phyloP scores from a whole-genome alignment of 2,888 invertebrate species.

The Pterostichus madidus region DNA sequence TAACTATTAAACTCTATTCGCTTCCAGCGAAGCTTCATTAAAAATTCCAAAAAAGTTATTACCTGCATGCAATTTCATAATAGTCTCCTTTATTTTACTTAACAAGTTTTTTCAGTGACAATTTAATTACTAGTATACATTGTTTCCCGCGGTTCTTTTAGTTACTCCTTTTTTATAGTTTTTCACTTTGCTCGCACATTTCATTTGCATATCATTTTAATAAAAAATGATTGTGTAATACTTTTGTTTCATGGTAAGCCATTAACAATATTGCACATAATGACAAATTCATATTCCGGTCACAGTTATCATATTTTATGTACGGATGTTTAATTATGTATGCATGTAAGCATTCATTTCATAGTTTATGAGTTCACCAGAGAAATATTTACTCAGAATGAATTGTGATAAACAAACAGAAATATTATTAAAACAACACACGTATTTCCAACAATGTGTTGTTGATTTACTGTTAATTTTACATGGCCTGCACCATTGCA shows the following conservation, averaged over 20 bases:
- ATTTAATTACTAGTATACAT: slow-evolving; percentile 49
- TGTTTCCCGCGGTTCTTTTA: slow-evolving; percentile 34
- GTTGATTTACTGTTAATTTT: slow-evolving; percentile 16
- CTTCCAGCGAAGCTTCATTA: slow-evolving; percentile 29
- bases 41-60: slow-evolving; percentile 43
- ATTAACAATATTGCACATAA: not conserved
- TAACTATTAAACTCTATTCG: not conserved
- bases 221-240: not conserved
- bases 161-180: slow-evolving; percentile 13
- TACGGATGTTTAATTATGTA: slow-evolving; percentile 7
- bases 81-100: slow-evolving; percentile 32
- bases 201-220: slow-evolving; percentile 17
- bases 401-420: slow-evolving; percentile 28
- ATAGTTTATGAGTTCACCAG: slow-evolving; percentile 4
- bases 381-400: slow-evolving; percentile 35
- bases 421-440: slow-evolving; percentile 34
- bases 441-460: not conserved
- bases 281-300: slow-evolving; percentile 13
- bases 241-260: not conserved
- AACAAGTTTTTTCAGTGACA: slow-evolving; percentile 48
- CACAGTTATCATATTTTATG: not conserved
- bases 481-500: not conserved
- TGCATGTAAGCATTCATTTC: slow-evolving; percentile 5
- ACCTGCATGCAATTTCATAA: slow-evolving; percentile 39
- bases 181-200: not conserved